Evolutionary conservation across 2,888 invertebrate species (phyloP).

Genomic region (Alcis repandata): DNA sequence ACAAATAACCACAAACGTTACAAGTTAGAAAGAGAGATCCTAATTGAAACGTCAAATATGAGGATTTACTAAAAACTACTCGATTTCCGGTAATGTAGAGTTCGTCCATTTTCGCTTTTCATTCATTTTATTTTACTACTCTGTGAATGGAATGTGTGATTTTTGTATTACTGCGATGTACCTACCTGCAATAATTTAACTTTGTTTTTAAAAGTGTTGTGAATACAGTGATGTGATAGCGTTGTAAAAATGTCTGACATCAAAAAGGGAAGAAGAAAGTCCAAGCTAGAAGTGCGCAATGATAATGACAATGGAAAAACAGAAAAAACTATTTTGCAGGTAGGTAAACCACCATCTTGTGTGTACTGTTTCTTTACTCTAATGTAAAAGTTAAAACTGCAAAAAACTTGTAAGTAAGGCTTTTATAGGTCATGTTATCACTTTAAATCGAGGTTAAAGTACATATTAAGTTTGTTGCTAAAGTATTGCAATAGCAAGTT

Average conservation of each 20-base stretch:
- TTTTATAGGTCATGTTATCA: background rate
- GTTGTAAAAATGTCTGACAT: slow-evolving; percentile 34
- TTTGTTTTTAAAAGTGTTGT: slow-evolving; percentile 1
- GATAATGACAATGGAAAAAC: slow-evolving; percentile 26
- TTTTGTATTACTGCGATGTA: slow-evolving; percentile 20
- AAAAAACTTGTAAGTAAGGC: too few relatives aligned
- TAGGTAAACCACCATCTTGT: slow-evolving; percentile 46
- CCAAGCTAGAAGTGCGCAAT: slow-evolving; percentile 37
- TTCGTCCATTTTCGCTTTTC: slow-evolving; percentile 21
- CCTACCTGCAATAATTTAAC: slow-evolving; percentile 17
- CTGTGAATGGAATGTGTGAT: slow-evolving; percentile 19
- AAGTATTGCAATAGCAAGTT: background rate
- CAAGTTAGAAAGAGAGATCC: slow-evolving; percentile 25
- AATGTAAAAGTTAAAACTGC: background rate
- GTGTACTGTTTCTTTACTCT: background rate
- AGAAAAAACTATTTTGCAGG: slow-evolving; percentile 37
- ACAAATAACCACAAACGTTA: background rate
- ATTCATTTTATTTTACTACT: background rate
- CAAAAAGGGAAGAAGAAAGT: slow-evolving; percentile 41
- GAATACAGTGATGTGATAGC: slow-evolving; percentile 11
- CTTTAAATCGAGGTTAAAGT: background rate
- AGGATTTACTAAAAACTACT: slow-evolving; percentile 1
- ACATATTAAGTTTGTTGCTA: background rate
- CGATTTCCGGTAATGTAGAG: background rate
- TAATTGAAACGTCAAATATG: background rate